Base-by-base conservation (phyloP, 2,113 vertebrate genomes). In the Zosterops lateralis region DNA sequence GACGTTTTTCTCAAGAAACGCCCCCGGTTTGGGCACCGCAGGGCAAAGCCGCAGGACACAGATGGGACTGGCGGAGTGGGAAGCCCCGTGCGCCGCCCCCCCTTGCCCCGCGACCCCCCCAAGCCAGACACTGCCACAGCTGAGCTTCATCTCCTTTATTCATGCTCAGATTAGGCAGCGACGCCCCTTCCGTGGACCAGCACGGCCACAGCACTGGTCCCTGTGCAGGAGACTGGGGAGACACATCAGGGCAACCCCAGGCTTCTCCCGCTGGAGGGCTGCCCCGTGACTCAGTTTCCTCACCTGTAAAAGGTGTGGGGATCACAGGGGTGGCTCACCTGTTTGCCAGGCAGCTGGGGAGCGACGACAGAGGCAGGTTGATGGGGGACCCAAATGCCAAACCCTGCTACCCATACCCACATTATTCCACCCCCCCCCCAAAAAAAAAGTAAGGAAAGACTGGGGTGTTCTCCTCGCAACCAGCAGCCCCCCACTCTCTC, bases 1-100 rank as follows among this genome's bases (percentile, higher is more conserved):
- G 80, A 86, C 87, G 68, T 84, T 95, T 90, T 92, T 87, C 83
- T 62, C 58, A 8, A 87, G 90, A 92, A 95, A 90, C 87, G 58
- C 87, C 84, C 5, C 75, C 88, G 61, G 75, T 19, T 45, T 8
- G 38, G 80, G 70, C 32, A 79, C 86, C 16, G 62, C 90, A 54
- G 82, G 82, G 66, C 56, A 44, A 79, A 90, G 38, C 84, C 70
- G 0, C 93, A 72, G 72, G 76, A 65, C 25, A 19, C 22, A 0
- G 94, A 19, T 17, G 25, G 24, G 74, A 12, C 40, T 4, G 13
- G n/a, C 9, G 34, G 15, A 19, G 4, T 0, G 38, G 84, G 64
- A 81, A 84, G 10, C 17, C 10, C 60, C 50, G 3, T 17, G 53
- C 58, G n/a, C 22, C 10, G 5, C 18, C 25, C 17, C 50, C 50